Percentiles rank a stretch among this genome's conserved stretches.
Conservation (phyloP, 2,113 vertebrate genomes). For the Numenius arquata region DNA sequence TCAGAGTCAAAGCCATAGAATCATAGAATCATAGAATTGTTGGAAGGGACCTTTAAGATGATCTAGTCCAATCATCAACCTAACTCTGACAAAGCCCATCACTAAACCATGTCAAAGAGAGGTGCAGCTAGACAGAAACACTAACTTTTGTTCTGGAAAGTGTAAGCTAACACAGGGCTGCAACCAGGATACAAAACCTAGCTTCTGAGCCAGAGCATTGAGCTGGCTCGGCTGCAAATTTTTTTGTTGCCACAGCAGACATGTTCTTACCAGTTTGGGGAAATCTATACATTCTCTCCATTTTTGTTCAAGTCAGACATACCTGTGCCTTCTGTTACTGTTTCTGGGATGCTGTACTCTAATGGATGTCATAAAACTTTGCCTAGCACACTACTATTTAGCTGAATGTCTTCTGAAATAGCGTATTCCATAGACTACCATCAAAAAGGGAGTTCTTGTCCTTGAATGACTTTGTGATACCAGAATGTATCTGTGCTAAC, state of each 20-base stretch:
- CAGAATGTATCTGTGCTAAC: background rate
- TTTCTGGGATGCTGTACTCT: background rate
- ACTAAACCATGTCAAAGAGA: no score
- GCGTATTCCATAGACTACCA: accelerated
- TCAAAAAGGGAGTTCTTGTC: background rate
- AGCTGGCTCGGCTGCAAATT: background rate
- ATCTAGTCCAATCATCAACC: no score
- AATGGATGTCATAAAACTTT: background rate
- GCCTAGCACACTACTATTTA: background rate
- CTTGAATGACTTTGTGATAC: background rate
- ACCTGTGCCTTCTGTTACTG: background rate
- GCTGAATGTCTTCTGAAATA: background rate
- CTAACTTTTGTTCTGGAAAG: background rate
- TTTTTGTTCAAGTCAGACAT: background rate
- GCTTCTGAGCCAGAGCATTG: background rate
- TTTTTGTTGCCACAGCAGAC: background rate
- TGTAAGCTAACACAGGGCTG: background rate
- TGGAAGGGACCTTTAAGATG: no score
- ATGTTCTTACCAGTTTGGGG: background rate
- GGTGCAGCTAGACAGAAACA: background rate
- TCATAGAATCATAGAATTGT: no score
- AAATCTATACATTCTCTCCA: background rate
- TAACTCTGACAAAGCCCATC: no score
- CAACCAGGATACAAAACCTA: background rate
- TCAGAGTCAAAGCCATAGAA: background rate